phyloP scores from a whole-genome alignment of 2,113 vertebrate genomes.

The Poeciliopsis occidentalis region DNA sequence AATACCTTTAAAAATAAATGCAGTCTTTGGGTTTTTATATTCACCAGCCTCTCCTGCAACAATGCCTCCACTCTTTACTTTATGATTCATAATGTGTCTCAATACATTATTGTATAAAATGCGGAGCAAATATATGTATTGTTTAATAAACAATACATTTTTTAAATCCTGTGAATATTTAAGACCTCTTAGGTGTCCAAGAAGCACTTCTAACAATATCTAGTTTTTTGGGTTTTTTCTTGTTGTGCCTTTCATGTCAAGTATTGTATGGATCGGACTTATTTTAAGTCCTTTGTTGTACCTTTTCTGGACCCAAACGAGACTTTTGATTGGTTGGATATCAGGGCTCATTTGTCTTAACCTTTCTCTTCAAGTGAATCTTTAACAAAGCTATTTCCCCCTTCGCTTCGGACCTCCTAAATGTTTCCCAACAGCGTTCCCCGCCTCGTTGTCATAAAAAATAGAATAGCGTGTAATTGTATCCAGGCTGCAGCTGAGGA shows the following conservation, averaged over 20 bases:
- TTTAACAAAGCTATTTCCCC: conserved; percentile 54
- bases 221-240: conserved; percentile 28
- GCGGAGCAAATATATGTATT: too few relatives aligned
- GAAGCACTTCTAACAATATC: neutral
- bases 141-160: too few relatives aligned
- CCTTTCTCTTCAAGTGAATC: conserved; percentile 56
- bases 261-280: conserved; percentile 3
- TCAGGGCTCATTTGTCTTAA: conserved; percentile 41
- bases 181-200: neutral
- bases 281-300: conserved; percentile 16
- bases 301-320: conserved; percentile 32
- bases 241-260: conserved; percentile 14
- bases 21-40: too few relatives aligned
- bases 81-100: too few relatives aligned
- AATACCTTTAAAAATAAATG: too few relatives aligned
- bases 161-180: too few relatives aligned
- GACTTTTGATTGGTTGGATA: conserved; percentile 35
- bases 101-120: too few relatives aligned
- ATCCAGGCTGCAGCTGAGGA: conserved; percentile 40
- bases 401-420: conserved; percentile 47
- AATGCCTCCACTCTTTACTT: too few relatives aligned
- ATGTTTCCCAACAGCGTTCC: neutral
- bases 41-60: too few relatives aligned
- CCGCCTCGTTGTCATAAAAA: conserved; percentile 51
- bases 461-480: conserved; percentile 58